Evolutionary conservation across 2,888 invertebrate genomes (phyloP).

Genomic region (Ernsta delagoae): DNA sequence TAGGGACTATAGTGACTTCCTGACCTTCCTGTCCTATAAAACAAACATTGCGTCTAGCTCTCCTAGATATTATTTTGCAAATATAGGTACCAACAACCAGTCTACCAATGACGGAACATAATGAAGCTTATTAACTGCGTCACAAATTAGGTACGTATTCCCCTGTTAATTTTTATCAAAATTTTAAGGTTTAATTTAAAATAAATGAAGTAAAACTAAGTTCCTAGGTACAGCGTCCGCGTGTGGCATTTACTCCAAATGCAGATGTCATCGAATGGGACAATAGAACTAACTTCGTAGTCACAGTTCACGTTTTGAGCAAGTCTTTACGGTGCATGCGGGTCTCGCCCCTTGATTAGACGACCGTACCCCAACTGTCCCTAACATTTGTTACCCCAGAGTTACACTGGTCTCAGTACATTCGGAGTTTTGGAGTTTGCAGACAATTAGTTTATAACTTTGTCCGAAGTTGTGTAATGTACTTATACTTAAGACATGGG

Average conservation of each 20-base stretch:
- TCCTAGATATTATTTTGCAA: too few relatives aligned
- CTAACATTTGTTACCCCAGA: constrained; percentile 47
- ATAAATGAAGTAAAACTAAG: not conserved
- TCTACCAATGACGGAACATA: too few relatives aligned
- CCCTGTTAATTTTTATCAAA: too few relatives aligned
- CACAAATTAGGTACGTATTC: too few relatives aligned
- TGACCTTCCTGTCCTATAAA: too few relatives aligned
- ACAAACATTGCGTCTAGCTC: too few relatives aligned
- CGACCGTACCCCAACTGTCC: constrained; percentile 49
- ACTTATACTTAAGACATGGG: not conserved
- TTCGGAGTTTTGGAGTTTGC: constrained; percentile 43
- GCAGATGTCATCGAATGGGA: constrained; percentile 27
- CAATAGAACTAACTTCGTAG: constrained; percentile 37
- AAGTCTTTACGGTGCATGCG: constrained; percentile 46
- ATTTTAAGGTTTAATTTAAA: too few relatives aligned
- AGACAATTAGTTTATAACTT: constrained; percentile 22
- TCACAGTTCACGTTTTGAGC: constrained; percentile 46
- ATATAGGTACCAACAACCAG: too few relatives aligned
- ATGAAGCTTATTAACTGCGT: too few relatives aligned
- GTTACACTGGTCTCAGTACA: constrained; percentile 41
- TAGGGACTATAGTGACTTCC: too few relatives aligned
- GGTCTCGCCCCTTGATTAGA: constrained; percentile 56
- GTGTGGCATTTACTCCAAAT: not conserved
- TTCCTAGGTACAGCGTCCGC: not conserved
- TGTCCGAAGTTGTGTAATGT: not conserved